Percentiles rank a stretch among this genome's conserved stretches.
Conservation (phyloP, 1,140 invertebrate species). For the Caenorhabditis tropicalis region DNA sequence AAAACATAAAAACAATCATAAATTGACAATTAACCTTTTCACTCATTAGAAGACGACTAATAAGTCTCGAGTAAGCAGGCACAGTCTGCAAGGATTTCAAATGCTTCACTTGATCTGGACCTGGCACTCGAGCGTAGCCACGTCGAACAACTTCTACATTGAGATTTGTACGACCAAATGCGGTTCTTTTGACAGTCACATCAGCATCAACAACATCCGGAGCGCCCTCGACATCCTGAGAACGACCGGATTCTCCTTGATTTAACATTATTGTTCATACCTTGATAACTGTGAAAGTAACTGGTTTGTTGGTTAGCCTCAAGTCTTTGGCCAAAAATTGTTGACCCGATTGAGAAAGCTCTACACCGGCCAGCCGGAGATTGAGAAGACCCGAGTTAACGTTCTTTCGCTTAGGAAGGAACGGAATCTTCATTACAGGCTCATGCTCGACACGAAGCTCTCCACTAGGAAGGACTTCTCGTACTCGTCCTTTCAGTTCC, state of each 20-base stretch:
- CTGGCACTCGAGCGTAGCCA: constrained; percentile 66
- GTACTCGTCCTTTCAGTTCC: constrained; percentile 64
- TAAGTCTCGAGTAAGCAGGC: constrained; percentile 67
- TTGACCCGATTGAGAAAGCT: constrained; percentile 66
- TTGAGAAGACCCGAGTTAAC: constrained; percentile 60
- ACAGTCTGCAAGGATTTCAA: constrained; percentile 65
- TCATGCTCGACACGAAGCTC: constrained; percentile 65
- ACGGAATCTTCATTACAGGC: constrained; percentile 63
- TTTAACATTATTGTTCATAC: background rate
- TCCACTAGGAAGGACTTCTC: constrained; percentile 62
- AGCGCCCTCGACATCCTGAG: constrained; percentile 27
- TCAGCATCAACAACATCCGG: constrained; percentile 53
- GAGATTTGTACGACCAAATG: constrained; percentile 62
- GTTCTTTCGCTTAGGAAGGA: constrained; percentile 49
- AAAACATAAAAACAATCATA: background rate
- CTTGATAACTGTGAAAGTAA: constrained; percentile 68
- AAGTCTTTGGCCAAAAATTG: constrained; percentile 67
- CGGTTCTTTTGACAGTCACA: constrained; percentile 57
- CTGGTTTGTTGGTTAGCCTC: constrained; percentile 60
- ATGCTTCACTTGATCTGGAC: constrained; percentile 63
- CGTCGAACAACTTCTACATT: constrained; percentile 68
- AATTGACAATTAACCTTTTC: constrained; percentile 59
- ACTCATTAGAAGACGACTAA: constrained; percentile 65
- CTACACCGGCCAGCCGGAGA: constrained; percentile 66
- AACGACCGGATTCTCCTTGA: no score